A percentile compares a stretch with the other conserved stretches of the same genome.
Conservation (phyloP, 2,888 invertebrate genomes). For the Hetaerina titia region DNA sequence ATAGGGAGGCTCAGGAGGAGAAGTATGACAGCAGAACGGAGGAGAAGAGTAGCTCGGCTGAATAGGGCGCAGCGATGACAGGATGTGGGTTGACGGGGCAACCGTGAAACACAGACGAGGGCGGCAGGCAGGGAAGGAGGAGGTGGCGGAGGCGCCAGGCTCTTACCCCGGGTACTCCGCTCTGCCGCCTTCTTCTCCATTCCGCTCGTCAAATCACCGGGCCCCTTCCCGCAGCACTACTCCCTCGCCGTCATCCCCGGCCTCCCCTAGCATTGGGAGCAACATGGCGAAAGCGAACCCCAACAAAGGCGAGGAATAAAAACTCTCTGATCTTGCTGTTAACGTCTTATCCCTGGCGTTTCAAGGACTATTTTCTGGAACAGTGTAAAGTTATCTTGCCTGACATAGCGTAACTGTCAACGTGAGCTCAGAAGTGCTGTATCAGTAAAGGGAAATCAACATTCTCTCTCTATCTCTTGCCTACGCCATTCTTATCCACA, state of each 20-base stretch:
- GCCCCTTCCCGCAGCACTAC: not conserved
- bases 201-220: not conserved
- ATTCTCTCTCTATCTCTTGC: too few species aligned
- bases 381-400: not conserved
- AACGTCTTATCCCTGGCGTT: not conserved
- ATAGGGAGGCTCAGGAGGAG: not conserved
- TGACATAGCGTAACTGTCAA: not conserved
- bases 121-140: not conserved
- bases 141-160: not conserved
- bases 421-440: not conserved
- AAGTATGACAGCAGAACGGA: not conserved
- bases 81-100: not conserved
- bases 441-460: too few species aligned
- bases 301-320: not conserved
- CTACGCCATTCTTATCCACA: too few species aligned
- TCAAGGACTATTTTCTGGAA: not conserved
- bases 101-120: not conserved
- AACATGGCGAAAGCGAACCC: too few species aligned
- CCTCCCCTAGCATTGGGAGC: not conserved
- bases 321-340: not conserved
- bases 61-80: not conserved
- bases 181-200: not conserved
- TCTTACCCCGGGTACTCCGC: not conserved
- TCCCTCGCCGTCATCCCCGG: not conserved
- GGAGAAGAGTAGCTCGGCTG: not conserved